Evolutionary conservation across 2,888 invertebrate species (phyloP), one percentile per base, ranked within the genome.

Genomic region (Parthenolecanium corni): DNA sequence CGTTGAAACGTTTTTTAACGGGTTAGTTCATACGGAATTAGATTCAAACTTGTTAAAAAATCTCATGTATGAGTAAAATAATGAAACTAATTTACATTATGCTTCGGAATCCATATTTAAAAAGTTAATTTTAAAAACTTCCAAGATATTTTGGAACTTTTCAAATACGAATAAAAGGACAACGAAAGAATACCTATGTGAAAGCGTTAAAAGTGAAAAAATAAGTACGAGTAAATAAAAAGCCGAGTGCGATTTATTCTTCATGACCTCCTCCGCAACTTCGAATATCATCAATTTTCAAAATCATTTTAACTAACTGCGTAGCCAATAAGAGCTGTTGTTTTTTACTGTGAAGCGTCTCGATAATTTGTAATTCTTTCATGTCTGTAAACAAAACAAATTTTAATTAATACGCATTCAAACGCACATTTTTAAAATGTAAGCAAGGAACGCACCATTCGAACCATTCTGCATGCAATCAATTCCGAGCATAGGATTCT

Each of bases 241-340:
- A 42, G 18, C 44, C 44, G 44, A 4, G 18, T 6, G 14, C 16
- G n/a, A 23, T 52, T 25, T 46, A 56, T 16, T 56, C 56, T 56
- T 56, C 56, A 1, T 14, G 0, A 1, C 1, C 18, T 6, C 56
- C 65, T 42, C 64, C 66, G 12, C 82, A 77, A 65, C 82, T 79
- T 68, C 85, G 83, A 44, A 99, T 89, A 73, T 98, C 98, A 73
- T 98, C 98, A 66, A 98, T 99, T 77, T 98, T 99, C 68, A 98
- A 81, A 68, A 98, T 97, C 98, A 99, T 98, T 75, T 97, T 95
- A 58, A 97, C 97, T 66, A 98, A 80, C 72, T 98, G 98, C 0
- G 97, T 94, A 20, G 98, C 97, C 68, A 99, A 78, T 36, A 94
- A 79, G 65, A 98, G 87, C 77, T 98, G 98, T 72, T 98, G 96